Evolutionary conservation across 2,113 vertebrate genomes (phyloP).

Genomic region (Thamnophis sirtalis): DNA sequence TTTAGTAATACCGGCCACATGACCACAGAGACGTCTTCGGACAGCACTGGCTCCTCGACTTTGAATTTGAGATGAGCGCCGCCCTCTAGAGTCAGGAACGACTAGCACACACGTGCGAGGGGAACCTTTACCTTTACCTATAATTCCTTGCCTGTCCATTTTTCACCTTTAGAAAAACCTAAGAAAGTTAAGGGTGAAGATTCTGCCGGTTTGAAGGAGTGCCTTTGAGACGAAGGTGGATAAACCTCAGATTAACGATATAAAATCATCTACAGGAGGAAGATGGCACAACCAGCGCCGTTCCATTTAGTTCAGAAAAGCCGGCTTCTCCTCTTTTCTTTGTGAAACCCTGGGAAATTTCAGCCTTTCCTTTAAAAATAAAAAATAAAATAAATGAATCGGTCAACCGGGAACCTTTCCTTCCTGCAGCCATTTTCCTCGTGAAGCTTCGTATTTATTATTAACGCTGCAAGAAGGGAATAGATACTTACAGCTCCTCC

Average conservation of each 20-base stretch:
- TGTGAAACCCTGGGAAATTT: conserved; percentile 35
- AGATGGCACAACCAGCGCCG: not conserved
- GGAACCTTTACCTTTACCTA: too few species aligned
- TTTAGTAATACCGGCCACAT: too few species aligned
- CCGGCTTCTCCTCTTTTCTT: fast-evolving
- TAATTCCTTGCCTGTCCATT: not conserved
- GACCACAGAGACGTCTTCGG: too few species aligned
- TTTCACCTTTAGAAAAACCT: not conserved
- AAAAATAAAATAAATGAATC: conserved; percentile 39
- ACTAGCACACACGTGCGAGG: too few species aligned
- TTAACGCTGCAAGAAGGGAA: conserved; percentile 32
- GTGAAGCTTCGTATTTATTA: conserved; percentile 62
- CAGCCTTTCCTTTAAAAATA: conserved; percentile 39
- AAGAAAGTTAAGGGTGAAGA: not conserved
- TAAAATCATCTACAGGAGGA: not conserved
- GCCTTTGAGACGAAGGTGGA: not conserved
- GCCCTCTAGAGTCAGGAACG: too few species aligned
- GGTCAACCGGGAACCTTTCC: conserved; percentile 35
- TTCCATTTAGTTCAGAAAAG: not conserved
- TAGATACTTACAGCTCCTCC: not conserved
- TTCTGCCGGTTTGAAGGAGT: not conserved
- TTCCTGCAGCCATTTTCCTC: conserved; percentile 43
- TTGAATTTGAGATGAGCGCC: too few species aligned
- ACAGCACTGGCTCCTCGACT: too few species aligned
- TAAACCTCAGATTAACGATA: not conserved